phyloP scores from a whole-genome alignment of 1,140 invertebrate species.

The Drosophila lacteicornis region DNA sequence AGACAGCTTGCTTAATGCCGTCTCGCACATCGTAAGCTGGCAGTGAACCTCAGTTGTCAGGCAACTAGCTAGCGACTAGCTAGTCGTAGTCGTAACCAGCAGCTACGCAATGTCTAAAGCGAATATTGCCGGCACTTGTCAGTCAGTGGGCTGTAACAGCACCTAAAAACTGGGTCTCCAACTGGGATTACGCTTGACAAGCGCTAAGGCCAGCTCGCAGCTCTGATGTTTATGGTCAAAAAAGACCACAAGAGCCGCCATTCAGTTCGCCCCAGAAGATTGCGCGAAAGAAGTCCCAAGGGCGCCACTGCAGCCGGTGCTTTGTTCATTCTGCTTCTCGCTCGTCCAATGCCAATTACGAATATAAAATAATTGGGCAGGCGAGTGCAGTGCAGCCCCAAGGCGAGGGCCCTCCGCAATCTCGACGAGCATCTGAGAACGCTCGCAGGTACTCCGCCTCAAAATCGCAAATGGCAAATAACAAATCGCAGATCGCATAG shows the following conservation, averaged over 20 bases:
- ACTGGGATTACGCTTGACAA: constrained; percentile 41
- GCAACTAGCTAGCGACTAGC: constrained; percentile 12
- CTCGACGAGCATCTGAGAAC: constrained; percentile 30
- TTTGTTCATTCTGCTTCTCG: constrained; percentile 2
- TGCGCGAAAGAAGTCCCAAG: constrained; percentile 25
- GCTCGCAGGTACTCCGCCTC: constrained; percentile 8
- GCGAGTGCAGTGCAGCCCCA: not conserved
- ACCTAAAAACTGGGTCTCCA: constrained; percentile 30
- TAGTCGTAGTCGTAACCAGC: constrained; percentile 32
- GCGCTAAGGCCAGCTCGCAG: constrained; percentile 28
- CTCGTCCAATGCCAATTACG: constrained; percentile 20
- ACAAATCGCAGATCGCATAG: constrained; percentile 26
- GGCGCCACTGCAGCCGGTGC: constrained; percentile 1
- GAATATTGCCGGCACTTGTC: constrained; percentile 6
- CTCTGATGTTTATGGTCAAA: constrained; percentile 1
- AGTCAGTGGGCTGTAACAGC: constrained; percentile 11
- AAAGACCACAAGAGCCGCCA: constrained; percentile 10
- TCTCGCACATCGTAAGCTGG: constrained; percentile 22
- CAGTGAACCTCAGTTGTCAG: constrained; percentile 47
- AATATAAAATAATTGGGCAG: constrained; percentile 2
- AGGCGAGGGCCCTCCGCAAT: constrained; percentile 10
- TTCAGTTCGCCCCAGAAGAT: constrained; percentile 22
- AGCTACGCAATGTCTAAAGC: constrained; percentile 35
- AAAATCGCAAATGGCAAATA: not conserved
- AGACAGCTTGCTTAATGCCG: constrained; percentile 31